phyloP scores from a whole-genome alignment of 2,797 vertebrate species.

The Geotrypetes seraphini region DNA sequence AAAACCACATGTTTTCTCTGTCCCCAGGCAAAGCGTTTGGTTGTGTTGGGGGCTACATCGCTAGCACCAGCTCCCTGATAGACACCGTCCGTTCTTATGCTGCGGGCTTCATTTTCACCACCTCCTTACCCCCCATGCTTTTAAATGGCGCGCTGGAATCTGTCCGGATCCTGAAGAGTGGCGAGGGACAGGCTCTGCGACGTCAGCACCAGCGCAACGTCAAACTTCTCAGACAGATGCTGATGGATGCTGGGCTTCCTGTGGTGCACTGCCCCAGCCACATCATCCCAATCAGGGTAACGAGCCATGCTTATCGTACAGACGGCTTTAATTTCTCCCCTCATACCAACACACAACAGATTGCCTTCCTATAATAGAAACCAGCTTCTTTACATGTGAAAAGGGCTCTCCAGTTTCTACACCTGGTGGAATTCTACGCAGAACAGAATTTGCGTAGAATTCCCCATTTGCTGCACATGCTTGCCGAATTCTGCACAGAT shows the following conservation, averaged over 20 bases:
- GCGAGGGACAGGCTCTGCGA: slow-evolving; percentile 70
- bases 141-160: slow-evolving; percentile 80
- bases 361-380: too few species aligned
- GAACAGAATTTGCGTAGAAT: too few species aligned
- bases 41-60: slow-evolving; percentile 69
- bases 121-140: slow-evolving; percentile 87
- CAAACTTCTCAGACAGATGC: slow-evolving; percentile 87
- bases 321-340: too few species aligned
- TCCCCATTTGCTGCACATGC: too few species aligned
- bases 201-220: slow-evolving; percentile 92
- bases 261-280: slow-evolving; percentile 93
- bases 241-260: slow-evolving; percentile 89
- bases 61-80: slow-evolving; percentile 56
- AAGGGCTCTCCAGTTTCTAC: too few species aligned
- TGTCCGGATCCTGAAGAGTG: slow-evolving; percentile 71
- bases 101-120: slow-evolving; percentile 70
- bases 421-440: too few species aligned
- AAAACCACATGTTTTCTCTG: not conserved
- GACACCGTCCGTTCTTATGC: slow-evolving; percentile 67
- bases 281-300: slow-evolving; percentile 90
- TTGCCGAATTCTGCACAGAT: too few species aligned
- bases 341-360: too few species aligned
- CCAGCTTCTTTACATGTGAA: too few species aligned
- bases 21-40: slow-evolving; percentile 65
- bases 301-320: too few species aligned